Percentiles rank a stretch among this genome's conserved stretches.
Conservation (phyloP, 2,797 vertebrate genomes). For the Cygnus olor region DNA sequence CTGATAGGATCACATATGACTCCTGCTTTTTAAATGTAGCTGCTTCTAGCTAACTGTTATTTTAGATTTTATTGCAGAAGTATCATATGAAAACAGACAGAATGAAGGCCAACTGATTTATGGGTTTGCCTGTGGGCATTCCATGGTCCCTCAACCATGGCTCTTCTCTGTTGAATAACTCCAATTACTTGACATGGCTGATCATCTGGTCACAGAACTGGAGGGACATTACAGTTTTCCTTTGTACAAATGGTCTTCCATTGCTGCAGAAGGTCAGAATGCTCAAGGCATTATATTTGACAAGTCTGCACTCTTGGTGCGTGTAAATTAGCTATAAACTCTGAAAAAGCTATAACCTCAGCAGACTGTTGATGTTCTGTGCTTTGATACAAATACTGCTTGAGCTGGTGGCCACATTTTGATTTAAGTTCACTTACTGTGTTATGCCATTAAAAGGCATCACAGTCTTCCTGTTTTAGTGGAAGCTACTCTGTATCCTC, state of each 20-base stretch:
- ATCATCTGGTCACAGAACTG: neutral
- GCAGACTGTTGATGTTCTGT: neutral
- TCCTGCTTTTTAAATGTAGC: neutral
- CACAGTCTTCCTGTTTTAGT: neutral
- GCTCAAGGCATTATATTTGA: neutral
- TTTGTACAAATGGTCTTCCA: fast-evolving
- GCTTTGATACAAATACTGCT: neutral
- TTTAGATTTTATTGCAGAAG: neutral
- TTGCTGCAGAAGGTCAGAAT: neutral
- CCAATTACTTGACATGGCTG: neutral
- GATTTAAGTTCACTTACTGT: neutral
- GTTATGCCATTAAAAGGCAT: neutral
- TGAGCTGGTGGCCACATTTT: neutral
- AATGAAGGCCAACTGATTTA: neutral
- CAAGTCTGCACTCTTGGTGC: neutral
- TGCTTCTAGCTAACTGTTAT: neutral
- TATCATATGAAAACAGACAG: neutral
- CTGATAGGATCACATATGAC: neutral
- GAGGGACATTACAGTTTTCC: neutral
- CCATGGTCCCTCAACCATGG: neutral
- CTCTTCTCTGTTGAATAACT: neutral
- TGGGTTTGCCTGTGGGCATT: neutral
- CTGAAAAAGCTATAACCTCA: neutral
- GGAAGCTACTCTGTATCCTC: neutral
- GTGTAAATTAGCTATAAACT: neutral